These are phyloP conservation scores for Coregonus ussuriensis DNA, from an alignment of 2,797 vertebrate genomes.

Conservation along the genomic window DNA sequence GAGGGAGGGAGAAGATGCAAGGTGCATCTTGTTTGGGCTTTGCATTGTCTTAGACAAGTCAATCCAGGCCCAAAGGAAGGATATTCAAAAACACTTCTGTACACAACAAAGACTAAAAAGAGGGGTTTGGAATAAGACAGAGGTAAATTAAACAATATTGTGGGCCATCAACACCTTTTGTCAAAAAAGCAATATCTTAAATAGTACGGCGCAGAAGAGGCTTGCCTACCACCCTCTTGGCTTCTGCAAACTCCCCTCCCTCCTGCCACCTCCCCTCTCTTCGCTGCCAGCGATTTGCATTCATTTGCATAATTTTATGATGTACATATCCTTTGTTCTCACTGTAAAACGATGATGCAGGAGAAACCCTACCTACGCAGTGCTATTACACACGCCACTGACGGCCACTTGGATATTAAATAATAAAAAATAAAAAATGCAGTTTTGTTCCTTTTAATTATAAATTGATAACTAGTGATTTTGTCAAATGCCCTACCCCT, in stretches of 20 bases:
- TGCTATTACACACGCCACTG: conserved; percentile 44
- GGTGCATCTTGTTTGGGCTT: background rate
- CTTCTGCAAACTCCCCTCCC: conserved; percentile 55
- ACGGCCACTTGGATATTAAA: conserved; percentile 63
- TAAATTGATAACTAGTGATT: conserved; percentile 45
- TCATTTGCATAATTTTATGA: conserved; percentile 87
- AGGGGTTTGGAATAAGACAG: conserved; percentile 43
- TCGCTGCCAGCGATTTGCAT: conserved; percentile 80
- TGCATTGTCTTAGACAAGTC: conserved; percentile 1
- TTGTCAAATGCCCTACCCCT: conserved; percentile 20
- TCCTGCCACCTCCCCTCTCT: conserved; percentile 55
- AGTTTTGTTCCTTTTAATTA: conserved; percentile 60
- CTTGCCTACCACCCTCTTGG: conserved; percentile 52
- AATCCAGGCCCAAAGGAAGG: conserved; percentile 26
- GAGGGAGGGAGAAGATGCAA: background rate
- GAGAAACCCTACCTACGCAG: conserved; percentile 55
- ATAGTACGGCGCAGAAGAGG: conserved; percentile 17
- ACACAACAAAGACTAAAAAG: conserved; percentile 7
- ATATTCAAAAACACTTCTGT: conserved; percentile 18
- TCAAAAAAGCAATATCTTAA: conserved; percentile 25
- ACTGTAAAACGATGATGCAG: conserved; percentile 82
- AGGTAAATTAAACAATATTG: conserved; percentile 44
- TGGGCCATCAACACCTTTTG: conserved; percentile 37
- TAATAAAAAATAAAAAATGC: conserved; percentile 20
- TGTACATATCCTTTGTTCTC: conserved; percentile 88